phyloP scores from a whole-genome alignment of 2,888 invertebrate genomes.

The Pherbina coryleti region DNA sequence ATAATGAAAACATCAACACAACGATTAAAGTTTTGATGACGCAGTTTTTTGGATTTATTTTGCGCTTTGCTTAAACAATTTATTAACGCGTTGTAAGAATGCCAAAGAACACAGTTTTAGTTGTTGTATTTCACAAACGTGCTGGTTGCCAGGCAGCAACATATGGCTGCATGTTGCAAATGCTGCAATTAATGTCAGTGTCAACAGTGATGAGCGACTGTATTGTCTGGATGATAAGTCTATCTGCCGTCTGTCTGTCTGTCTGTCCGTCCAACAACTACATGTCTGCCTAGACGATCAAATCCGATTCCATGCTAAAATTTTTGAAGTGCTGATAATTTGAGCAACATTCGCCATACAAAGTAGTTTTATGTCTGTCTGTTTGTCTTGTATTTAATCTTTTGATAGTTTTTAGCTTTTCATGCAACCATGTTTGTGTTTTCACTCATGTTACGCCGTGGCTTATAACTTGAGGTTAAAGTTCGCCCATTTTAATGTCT shows the following conservation, averaged over 20 bases:
- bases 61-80: background rate
- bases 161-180: slow-evolving; percentile 45
- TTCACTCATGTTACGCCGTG: background rate
- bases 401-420: background rate
- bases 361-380: background rate
- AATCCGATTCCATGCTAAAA: background rate
- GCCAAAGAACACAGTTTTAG: too few species aligned
- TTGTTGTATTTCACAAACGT: too few species aligned
- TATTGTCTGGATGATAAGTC: background rate
- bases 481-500: background rate
- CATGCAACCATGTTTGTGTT: background rate
- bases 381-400: too few species aligned
- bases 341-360: background rate
- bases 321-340: slow-evolving; percentile 14
- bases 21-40: slow-evolving; percentile 19
- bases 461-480: background rate
- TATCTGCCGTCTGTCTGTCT: background rate
- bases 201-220: slow-evolving; percentile 13
- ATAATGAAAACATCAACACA: slow-evolving; percentile 19
- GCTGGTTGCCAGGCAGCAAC: slow-evolving; percentile 23
- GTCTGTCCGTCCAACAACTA: background rate
- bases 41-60: background rate
- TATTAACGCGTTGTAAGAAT: background rate
- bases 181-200: slow-evolving; percentile 46
- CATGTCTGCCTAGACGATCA: background rate